Conservation (phyloP, 2,888 invertebrate species). For the Eumacrocentrus americanus region DNA sequence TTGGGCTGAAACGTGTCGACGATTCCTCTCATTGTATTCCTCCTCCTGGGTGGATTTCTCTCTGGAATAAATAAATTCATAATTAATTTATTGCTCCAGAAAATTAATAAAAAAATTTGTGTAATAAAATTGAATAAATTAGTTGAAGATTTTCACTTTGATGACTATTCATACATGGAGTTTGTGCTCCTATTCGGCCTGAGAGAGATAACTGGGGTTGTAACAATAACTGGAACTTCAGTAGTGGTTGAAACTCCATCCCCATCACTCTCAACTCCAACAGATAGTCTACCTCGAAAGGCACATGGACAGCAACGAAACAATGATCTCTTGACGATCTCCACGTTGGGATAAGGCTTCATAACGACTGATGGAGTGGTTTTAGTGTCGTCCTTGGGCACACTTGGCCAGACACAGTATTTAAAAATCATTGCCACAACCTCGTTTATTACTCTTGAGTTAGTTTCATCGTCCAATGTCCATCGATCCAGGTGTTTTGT, state of each 20-base stretch:
- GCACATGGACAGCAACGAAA: conserved; percentile 56
- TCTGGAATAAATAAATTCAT: conserved; percentile 48
- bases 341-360: conserved; percentile 18
- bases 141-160: background rate
- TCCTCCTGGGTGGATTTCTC: conserved; percentile 49
- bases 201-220: conserved; percentile 54
- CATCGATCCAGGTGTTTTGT: background rate
- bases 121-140: background rate
- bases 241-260: conserved; percentile 41
- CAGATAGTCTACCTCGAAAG: conserved; percentile 52
- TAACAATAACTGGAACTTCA: conserved; percentile 32
- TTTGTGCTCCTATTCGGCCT: conserved; percentile 45
- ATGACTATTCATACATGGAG: conserved; percentile 43
- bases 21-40: conserved; percentile 45
- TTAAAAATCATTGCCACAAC: conserved; percentile 51
- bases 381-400: conserved; percentile 41
- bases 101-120: background rate
- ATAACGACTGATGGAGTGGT: conserved; percentile 17
- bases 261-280: conserved; percentile 45
- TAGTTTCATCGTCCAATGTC: too few species aligned
- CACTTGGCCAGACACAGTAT: conserved; percentile 51
- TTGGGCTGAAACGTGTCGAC: conserved; percentile 41
- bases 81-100: too few species aligned
- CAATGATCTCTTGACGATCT: conserved; percentile 42
- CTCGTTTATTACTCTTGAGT: conserved; percentile 3